Evolutionary conservation across 2,113 vertebrate genomes (phyloP).

Genomic region (Phalacrocorax pelagicus): DNA sequence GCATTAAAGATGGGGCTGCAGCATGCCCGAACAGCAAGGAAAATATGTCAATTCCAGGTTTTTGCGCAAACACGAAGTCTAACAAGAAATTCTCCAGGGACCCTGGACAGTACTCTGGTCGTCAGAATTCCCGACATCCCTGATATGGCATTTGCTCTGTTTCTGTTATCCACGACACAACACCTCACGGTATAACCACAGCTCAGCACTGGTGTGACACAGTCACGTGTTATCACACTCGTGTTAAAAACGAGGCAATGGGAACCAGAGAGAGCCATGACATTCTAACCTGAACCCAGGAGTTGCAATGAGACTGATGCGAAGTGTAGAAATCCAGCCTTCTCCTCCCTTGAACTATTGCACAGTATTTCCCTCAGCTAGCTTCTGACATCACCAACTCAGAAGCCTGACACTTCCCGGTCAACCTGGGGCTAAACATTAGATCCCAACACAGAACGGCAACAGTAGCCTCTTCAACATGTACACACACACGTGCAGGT

Average conservation of each 20-base stretch:
- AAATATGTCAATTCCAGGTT: not conserved
- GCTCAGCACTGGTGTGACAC: not conserved
- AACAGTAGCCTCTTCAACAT: not conserved
- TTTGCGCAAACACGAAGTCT: not conserved
- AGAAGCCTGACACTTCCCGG: not conserved
- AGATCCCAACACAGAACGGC: not conserved
- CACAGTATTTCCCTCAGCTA: not conserved
- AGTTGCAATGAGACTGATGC: not conserved
- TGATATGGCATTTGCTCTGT: not conserved
- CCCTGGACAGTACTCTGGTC: not conserved
- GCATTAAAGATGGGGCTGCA: not conserved
- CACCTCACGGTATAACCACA: not conserved
- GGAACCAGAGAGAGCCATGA: not conserved
- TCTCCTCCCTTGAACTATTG: not conserved
- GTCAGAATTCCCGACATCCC: not conserved
- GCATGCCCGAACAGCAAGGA: not conserved
- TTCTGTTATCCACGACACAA: not conserved
- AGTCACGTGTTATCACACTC: not conserved
- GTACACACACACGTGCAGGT: rapidly evolving
- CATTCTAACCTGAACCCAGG: not conserved
- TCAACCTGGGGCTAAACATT: not conserved
- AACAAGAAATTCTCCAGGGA: not conserved
- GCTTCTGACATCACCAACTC: not conserved
- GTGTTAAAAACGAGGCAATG: not conserved
- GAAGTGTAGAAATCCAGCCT: not conserved